Evolutionary conservation across 2,888 invertebrate species (phyloP).

Genomic region (Aphidoletes aphidimyza): DNA sequence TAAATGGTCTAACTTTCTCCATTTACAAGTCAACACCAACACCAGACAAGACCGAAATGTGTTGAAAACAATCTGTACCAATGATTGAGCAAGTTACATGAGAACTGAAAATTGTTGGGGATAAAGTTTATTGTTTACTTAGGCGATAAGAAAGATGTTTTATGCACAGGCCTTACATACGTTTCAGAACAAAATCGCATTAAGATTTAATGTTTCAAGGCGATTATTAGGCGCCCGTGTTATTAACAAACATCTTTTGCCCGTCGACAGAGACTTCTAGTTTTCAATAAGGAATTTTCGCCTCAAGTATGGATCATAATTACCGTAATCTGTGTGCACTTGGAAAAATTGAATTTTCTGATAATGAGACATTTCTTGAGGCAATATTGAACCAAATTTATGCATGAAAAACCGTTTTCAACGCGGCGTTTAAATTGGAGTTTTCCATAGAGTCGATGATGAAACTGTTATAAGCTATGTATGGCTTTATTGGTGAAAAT

Average conservation of each 20-base stretch:
- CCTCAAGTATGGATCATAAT: background rate
- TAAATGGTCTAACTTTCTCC: conserved; percentile 2
- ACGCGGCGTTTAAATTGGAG: no score
- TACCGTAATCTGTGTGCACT: background rate
- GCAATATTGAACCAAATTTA: no score
- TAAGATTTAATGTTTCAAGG: no score
- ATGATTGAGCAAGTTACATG: no score
- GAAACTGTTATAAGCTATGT: no score
- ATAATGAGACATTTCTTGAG: background rate
- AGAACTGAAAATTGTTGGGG: no score
- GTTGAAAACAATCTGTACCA: background rate
- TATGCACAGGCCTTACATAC: no score
- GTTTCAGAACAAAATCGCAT: no score
- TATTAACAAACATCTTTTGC: background rate
- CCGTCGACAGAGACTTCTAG: background rate
- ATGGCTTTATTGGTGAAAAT: background rate
- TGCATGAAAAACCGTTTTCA: no score
- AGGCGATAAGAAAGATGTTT: no score
- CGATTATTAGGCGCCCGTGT: background rate
- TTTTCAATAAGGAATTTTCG: background rate
- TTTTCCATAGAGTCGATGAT: no score
- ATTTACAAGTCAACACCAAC: background rate
- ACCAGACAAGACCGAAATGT: background rate
- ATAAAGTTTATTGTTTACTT: no score
- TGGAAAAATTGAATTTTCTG: background rate